These are phyloP conservation scores for Spinibarbus caldwelli DNA, from an alignment of 2,797 vertebrate genomes.

Conservation along the genomic window DNA sequence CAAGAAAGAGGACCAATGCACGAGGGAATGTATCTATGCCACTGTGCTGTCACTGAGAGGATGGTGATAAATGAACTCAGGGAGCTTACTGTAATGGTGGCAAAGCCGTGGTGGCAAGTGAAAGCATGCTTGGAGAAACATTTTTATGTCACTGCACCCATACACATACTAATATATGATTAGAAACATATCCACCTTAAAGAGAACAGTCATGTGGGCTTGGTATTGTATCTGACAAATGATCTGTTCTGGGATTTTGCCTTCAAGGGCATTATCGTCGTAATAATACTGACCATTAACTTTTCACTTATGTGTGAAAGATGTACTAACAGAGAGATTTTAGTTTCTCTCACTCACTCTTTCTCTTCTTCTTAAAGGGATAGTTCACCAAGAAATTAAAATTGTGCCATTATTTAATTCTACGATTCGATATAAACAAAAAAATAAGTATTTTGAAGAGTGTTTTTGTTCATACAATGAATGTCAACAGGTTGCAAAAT, in stretches of 20 bases:
- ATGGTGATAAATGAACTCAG: slow-evolving; percentile 43
- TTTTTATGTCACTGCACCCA: background rate
- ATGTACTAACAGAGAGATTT: background rate
- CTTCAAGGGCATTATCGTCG: background rate
- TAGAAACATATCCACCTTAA: background rate
- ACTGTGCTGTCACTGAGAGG: slow-evolving; percentile 23
- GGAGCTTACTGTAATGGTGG: slow-evolving; percentile 38
- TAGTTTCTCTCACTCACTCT: background rate
- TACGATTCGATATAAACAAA: background rate
- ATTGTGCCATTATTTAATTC: background rate
- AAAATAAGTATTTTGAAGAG: background rate
- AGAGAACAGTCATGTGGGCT: background rate
- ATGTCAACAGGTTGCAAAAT: background rate
- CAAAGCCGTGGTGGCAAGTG: background rate
- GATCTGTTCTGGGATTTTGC: background rate
- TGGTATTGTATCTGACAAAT: background rate
- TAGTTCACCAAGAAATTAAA: background rate
- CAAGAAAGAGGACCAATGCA: slow-evolving; percentile 32
- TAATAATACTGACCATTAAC: slow-evolving; percentile 29
- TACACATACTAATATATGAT: background rate
- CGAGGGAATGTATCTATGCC: slow-evolving; percentile 12
- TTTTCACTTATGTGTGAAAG: slow-evolving; percentile 1
- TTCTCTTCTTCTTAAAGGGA: background rate
- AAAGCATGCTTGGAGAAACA: slow-evolving; percentile 22
- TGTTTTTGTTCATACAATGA: background rate